Evolutionary conservation across 2,113 vertebrate species (phyloP).

Genomic region (Callocephalon fimbriatum): DNA sequence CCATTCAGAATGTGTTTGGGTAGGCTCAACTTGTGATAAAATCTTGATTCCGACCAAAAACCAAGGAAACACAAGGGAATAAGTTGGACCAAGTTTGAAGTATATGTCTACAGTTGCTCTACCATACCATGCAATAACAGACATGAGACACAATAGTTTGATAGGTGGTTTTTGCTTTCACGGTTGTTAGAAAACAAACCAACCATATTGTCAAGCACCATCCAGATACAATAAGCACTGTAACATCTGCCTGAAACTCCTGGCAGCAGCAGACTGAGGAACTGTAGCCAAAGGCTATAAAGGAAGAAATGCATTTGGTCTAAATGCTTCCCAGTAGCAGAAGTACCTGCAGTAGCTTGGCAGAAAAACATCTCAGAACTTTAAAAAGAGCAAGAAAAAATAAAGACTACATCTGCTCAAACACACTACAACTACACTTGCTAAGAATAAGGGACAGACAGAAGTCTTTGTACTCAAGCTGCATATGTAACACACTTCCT

Average conservation of each 20-base stretch:
- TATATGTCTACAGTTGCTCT: not conserved
- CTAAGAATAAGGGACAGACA: not conserved
- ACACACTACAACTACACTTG: not conserved
- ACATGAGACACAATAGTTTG: not conserved
- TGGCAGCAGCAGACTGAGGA: not conserved
- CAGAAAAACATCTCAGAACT: not conserved
- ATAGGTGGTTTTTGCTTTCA: not conserved
- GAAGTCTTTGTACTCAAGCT: not conserved
- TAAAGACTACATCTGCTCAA: not conserved
- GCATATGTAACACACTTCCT: not conserved
- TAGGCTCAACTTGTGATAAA: not conserved
- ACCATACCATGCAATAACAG: not conserved
- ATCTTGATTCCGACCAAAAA: not conserved
- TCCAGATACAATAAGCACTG: not conserved
- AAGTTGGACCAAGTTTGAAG: not conserved
- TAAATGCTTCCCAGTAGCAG: not conserved
- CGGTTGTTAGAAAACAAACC: not conserved
- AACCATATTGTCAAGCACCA: not conserved
- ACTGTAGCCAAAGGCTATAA: not conserved
- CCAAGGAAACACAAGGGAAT: not conserved
- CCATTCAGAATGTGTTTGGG: not conserved
- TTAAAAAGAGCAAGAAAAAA: not conserved
- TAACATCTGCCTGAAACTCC: not conserved
- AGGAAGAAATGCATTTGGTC: not conserved
- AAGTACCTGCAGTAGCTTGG: not conserved